phyloP scores from a whole-genome alignment of 2,888 invertebrate species.

The Drosophila macrospina region DNA sequence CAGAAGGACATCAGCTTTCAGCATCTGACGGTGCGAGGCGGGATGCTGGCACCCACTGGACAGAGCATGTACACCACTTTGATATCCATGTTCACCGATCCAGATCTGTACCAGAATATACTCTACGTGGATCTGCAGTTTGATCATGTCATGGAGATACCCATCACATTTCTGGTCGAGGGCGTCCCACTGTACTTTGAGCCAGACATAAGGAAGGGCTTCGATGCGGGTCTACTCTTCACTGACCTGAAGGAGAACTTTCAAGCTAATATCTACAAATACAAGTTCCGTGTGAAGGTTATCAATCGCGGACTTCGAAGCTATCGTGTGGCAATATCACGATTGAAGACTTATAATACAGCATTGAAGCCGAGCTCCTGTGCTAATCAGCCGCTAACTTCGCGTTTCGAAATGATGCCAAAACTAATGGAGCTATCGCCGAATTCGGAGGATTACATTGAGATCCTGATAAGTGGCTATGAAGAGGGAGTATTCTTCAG shows the following conservation, averaged over 20 bases:
- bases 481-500: slow-evolving; percentile 54
- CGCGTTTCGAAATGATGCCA: slow-evolving; percentile 70
- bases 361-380: slow-evolving; percentile 18
- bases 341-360: slow-evolving; percentile 52
- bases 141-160: slow-evolving; percentile 66
- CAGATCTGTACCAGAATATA: slow-evolving; percentile 75
- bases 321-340: slow-evolving; percentile 75
- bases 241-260: slow-evolving; percentile 63
- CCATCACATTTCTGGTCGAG: slow-evolving; percentile 73
- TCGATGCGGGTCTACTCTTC: slow-evolving; percentile 72
- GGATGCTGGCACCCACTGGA: slow-evolving; percentile 66
- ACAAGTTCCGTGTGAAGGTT: slow-evolving; percentile 61
- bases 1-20: slow-evolving; percentile 63
- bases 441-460: slow-evolving; percentile 35
- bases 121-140: slow-evolving; percentile 70
- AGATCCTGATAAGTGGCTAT: slow-evolving; percentile 64
- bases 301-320: slow-evolving; percentile 71
- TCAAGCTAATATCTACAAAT: slow-evolving; percentile 42
- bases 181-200: slow-evolving; percentile 79
- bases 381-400: slow-evolving; percentile 42
- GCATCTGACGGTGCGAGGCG: slow-evolving; percentile 70
- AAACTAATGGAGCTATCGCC: slow-evolving; percentile 59
- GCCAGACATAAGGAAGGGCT: slow-evolving; percentile 70
- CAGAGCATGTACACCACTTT: slow-evolving; percentile 76
- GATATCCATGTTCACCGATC: slow-evolving; percentile 71